Conservation (phyloP, 37 sponge, comb jelly and placozoan genomes). For the Cladorhizidae sp. region DNA sequence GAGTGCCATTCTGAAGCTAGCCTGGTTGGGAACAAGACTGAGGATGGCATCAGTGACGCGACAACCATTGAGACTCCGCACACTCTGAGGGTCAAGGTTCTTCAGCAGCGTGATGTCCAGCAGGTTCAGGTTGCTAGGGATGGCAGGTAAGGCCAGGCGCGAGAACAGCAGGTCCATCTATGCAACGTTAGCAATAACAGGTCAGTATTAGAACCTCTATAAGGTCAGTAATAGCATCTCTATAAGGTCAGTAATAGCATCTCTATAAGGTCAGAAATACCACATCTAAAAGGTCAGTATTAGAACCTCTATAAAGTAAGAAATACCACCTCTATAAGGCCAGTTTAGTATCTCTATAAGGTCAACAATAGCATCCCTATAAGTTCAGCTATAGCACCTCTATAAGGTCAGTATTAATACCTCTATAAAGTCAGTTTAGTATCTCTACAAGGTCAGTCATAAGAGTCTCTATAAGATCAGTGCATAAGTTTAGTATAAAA, state of each 20-base stretch:
- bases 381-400: not conserved
- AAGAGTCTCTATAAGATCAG: no score
- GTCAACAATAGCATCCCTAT: not conserved
- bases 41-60: constrained; percentile 98
- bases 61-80: constrained; percentile 95
- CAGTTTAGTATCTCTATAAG: no score
- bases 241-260: not conserved
- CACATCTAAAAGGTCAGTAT: not conserved
- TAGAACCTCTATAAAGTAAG: not conserved
- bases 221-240: not conserved
- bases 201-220: no score
- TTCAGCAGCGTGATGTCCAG: constrained; percentile 82
- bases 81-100: constrained; percentile 93
- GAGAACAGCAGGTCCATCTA: constrained; percentile 97
- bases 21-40: constrained; percentile 91
- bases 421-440: no score
- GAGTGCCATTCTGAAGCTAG: constrained; percentile 88
- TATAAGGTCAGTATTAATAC: no score
- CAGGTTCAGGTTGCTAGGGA: constrained; percentile 82
- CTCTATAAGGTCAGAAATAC: not conserved
- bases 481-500: no score
- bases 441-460: no score
- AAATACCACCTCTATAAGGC: no score
- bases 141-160: constrained; percentile 81
- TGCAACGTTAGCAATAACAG: no score